These are phyloP conservation scores for Drosophila melanosoma DNA, from an alignment of 2,888 invertebrate genomes.

Conservation along the genomic window DNA sequence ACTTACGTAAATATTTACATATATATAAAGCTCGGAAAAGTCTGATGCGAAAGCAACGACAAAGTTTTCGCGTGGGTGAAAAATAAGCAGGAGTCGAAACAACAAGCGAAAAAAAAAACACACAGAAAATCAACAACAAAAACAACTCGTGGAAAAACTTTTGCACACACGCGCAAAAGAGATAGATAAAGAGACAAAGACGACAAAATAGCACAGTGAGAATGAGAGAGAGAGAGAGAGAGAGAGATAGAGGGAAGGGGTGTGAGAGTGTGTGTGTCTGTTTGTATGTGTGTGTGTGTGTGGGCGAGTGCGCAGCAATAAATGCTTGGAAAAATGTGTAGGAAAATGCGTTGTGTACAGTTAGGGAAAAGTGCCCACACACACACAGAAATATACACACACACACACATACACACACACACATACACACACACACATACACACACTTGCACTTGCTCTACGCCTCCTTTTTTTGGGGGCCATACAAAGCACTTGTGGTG, in stretches of 20 bases:
- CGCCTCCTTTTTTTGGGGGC: background rate
- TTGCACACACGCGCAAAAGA: constrained; percentile 68
- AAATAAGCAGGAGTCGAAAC: constrained; percentile 43
- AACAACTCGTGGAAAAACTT: constrained; percentile 71
- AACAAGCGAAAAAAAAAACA: constrained; percentile 46
- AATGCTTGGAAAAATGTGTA: constrained; percentile 52
- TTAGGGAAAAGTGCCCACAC: constrained; percentile 17
- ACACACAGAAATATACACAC: background rate
- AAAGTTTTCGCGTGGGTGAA: constrained; percentile 68
- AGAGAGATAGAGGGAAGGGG: constrained; percentile 1
- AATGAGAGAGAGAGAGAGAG: constrained; percentile 2
- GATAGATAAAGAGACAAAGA: constrained; percentile 63
- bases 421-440: constrained; percentile 10
- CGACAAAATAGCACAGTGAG: constrained; percentile 36
- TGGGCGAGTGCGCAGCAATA: constrained; percentile 60
- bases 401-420: background rate
- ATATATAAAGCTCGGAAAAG: constrained; percentile 62
- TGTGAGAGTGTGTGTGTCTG: constrained; percentile 18
- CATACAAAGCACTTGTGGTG: constrained; percentile 66
- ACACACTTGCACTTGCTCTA: background rate
- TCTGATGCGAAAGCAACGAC: constrained; percentile 54
- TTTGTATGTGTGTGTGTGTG: constrained; percentile 26
- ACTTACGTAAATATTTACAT: constrained; percentile 31
- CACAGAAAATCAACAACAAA: constrained; percentile 41
- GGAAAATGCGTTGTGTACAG: constrained; percentile 57